These are phyloP conservation scores for Pavo muticus DNA, from an alignment of 2,113 vertebrate species.

Conservation along the genomic window DNA sequence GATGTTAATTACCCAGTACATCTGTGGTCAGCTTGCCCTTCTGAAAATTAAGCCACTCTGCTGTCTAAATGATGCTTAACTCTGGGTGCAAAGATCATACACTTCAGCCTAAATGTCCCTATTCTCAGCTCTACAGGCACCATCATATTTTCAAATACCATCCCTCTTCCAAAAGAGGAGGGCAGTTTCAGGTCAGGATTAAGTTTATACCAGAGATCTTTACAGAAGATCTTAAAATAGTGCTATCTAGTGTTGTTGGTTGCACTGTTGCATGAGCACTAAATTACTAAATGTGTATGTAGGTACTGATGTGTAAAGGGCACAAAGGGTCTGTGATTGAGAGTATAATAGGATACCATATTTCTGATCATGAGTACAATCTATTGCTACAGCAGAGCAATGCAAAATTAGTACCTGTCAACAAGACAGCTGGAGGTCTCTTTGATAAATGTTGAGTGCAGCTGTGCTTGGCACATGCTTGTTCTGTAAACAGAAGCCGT, in stretches of 20 bases:
- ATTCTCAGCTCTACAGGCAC: neutral
- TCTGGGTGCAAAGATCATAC: conserved; percentile 53
- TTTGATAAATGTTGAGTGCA: conserved; percentile 62
- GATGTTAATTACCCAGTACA: conserved; percentile 51
- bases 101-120: conserved; percentile 1
- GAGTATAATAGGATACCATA: neutral
- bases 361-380: neutral
- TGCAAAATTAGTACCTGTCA: conserved; percentile 51
- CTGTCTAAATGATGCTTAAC: conserved; percentile 58
- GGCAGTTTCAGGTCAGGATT: conserved; percentile 55
- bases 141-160: conserved; percentile 29
- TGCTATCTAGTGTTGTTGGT: neutral
- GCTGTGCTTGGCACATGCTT: conserved; percentile 43
- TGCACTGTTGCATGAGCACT: neutral
- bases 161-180: neutral
- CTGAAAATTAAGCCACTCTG: conserved; percentile 53
- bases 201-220: conserved; percentile 34
- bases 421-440: conserved; percentile 41
- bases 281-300: neutral
- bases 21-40: neutral
- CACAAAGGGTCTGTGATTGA: neutral
- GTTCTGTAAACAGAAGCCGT: conserved; percentile 13
- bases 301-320: neutral
- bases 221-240: conserved; percentile 5
- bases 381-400: neutral